A percentile compares a stretch with the other conserved stretches of the same genome.
Conservation (phyloP, 2,888 invertebrate genomes). For the Chorisops tibialis region DNA sequence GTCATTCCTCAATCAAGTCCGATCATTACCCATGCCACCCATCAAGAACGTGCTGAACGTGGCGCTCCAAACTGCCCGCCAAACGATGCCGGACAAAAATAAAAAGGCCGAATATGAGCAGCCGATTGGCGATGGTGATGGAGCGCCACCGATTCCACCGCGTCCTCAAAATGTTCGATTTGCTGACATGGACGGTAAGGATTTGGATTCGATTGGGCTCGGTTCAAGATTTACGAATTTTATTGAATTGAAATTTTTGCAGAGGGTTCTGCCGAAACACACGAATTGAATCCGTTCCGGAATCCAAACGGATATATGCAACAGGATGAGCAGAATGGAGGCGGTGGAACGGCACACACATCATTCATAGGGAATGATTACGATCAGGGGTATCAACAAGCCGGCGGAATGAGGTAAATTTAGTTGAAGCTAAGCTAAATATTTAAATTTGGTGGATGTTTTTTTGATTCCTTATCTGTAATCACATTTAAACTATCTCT, state of each 20-base stretch:
- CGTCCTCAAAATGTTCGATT: constrained; percentile 56
- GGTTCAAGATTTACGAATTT: constrained; percentile 10
- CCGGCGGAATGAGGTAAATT: constrained; percentile 47
- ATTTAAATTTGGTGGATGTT: too few relatives aligned
- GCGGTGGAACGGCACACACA: constrained; percentile 46
- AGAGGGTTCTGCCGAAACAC: constrained; percentile 39
- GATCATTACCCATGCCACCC: constrained; percentile 71
- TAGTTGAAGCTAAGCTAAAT: too few relatives aligned
- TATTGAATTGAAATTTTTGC: constrained; percentile 6
- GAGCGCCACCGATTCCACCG: constrained; percentile 45
- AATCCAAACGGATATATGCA: constrained; percentile 46
- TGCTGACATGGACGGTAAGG: constrained; percentile 48
- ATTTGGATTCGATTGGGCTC: constrained; percentile 24
- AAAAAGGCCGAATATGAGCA: constrained; percentile 54
- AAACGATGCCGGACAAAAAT: constrained; percentile 69
- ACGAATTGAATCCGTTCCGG: constrained; percentile 51
- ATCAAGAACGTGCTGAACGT: constrained; percentile 74
- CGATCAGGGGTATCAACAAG: constrained; percentile 49
- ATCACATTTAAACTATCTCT: too few relatives aligned
- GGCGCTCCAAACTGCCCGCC: constrained; percentile 76
- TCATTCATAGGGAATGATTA: constrained; percentile 49
- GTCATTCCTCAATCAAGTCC: constrained; percentile 58
- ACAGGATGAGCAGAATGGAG: constrained; percentile 40
- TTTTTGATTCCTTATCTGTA: too few relatives aligned
- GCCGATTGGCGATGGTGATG: constrained; percentile 40